Evolutionary conservation across 2,888 invertebrate species (phyloP).

Genomic region (Cryptocephalus primarius): DNA sequence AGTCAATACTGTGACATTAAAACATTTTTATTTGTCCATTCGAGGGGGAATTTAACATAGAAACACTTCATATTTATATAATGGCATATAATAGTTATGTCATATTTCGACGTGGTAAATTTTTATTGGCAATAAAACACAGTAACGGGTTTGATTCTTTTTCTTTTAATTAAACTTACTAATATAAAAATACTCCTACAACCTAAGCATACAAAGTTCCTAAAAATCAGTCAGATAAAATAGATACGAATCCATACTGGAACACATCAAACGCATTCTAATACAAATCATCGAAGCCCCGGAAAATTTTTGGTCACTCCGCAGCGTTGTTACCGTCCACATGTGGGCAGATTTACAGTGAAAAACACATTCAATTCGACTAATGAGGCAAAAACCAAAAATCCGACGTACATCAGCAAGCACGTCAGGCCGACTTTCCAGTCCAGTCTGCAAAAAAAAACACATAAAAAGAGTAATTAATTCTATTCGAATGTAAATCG

Average conservation of each 20-base stretch:
- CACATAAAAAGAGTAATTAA: constrained; percentile 1
- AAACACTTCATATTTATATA: no score
- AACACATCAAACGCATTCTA: not conserved
- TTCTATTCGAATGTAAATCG: not conserved
- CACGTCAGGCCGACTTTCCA: constrained; percentile 60
- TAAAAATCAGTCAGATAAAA: not conserved
- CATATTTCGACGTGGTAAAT: no score
- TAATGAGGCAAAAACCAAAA: constrained; percentile 56
- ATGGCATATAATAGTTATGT: no score
- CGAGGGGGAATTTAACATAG: no score
- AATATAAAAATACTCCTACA: not conserved
- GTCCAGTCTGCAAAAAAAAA: constrained; percentile 43
- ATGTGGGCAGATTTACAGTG: constrained; percentile 60
- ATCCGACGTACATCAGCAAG: constrained; percentile 53
- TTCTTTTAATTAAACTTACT: not conserved
- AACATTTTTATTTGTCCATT: no score
- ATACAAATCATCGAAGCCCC: no score
- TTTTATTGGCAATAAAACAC: no score
- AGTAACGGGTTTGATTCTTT: no score
- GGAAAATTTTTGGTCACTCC: no score
- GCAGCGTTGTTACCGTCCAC: constrained; percentile 34
- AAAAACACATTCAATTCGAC: constrained; percentile 71
- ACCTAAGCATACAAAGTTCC: not conserved
- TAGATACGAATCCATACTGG: not conserved
- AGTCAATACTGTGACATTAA: no score